Base-by-base conservation (phyloP, 2,113 vertebrate species). In the Pica pica region DNA sequence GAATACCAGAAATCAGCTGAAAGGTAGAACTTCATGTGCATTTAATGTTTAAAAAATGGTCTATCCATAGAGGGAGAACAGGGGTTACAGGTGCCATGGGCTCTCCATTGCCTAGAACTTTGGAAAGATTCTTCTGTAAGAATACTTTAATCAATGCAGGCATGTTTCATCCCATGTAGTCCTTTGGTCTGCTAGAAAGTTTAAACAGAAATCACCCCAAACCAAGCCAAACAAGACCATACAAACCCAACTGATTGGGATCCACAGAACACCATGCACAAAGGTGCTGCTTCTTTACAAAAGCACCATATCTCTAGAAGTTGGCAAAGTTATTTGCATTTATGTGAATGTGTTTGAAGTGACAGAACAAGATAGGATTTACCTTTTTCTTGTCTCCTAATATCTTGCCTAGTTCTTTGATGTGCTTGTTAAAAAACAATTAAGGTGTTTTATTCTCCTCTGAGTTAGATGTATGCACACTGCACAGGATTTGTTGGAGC, bases 201-300 rank as follows among this genome's bases (percentile, higher is more conserved):
- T 20, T 20, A 15, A 57, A 55, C 5, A 57, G 15, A 50, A 81
- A 61, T 5, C 0, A 6, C 10, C 13, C 50, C 7, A 74, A 91
- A 20, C 15, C 33, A 84, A 31, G 33, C 19, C 11, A 63, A 47
- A 44, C 8, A 31, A 41, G 15, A 28, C 37, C 24, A 14, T 24
- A 19, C 9, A 64, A 47, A 52, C 22, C 11, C 17, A 57, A 0
- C 22, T 21, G 16, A 16, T 5, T 0, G 2, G 14, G 30, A 37
- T 55, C 52, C 23, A 8, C 53, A 42, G 24, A 57, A 16, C n/a
- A 23, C 35, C 2, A 2, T 37, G 41, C 37, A 26, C 2, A 7
- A n/a, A 56, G 13, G 21, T 35, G 49, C n/a, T 67, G n/a, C 47
- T 76, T 9, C 24, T 90, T 47, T 41, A 53, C n/a, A 17, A 49